Evolutionary conservation across 2,113 vertebrate genomes (phyloP).

Genomic region (Narcine bancroftii): DNA sequence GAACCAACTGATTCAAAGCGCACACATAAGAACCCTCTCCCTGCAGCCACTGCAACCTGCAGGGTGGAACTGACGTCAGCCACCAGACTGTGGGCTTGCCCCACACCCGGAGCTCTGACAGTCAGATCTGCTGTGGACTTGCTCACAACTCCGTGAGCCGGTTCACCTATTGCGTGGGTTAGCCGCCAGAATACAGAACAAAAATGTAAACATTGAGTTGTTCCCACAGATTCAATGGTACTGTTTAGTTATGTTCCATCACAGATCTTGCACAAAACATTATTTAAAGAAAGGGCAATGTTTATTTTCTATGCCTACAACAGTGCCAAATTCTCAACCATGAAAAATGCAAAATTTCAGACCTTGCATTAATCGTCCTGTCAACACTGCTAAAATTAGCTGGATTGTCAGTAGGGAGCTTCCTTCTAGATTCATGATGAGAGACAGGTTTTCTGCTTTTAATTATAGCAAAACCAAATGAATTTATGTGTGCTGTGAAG

Average conservation of each 20-base stretch:
- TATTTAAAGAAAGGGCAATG: not conserved
- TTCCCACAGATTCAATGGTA: not conserved
- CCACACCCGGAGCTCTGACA: too few species aligned
- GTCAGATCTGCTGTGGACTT: too few species aligned
- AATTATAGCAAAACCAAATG: not conserved
- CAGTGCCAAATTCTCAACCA: not conserved
- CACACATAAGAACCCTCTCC: too few species aligned
- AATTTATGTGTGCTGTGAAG: not conserved
- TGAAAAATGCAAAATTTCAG: not conserved
- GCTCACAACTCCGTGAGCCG: too few species aligned
- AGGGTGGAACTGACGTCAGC: too few species aligned
- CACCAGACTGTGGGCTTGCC: too few species aligned
- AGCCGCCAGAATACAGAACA: too few species aligned
- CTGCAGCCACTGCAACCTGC: too few species aligned
- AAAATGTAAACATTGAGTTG: not conserved
- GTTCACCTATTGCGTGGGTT: too few species aligned
- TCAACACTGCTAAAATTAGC: not conserved
- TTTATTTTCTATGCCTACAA: not conserved
- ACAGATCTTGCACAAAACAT: not conserved
- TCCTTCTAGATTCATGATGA: not conserved
- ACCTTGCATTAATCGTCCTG: not conserved
- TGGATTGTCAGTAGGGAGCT: not conserved
- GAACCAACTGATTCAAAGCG: too few species aligned
- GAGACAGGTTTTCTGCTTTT: not conserved
- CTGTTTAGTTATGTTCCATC: not conserved